Conservation (phyloP, 1,140 invertebrate genomes). For the Phymorhynchus buccinoides region DNA sequence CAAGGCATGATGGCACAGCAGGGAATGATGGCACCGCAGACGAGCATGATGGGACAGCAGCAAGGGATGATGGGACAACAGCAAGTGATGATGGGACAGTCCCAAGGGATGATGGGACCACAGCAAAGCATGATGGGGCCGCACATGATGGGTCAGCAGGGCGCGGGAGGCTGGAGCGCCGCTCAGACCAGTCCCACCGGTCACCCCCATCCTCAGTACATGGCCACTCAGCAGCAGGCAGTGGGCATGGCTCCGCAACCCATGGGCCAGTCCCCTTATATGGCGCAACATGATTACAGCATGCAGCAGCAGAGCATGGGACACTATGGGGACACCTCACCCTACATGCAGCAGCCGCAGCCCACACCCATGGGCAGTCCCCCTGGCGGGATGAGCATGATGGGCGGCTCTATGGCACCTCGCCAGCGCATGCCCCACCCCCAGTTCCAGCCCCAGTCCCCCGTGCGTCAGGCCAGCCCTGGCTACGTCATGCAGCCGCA, state of each 20-base stretch:
- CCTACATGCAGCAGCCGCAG: slow-evolving; percentile 51
- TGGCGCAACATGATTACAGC: slow-evolving; percentile 55
- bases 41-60: slow-evolving; percentile 32
- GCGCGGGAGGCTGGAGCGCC: slow-evolving; percentile 48
- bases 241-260: slow-evolving; percentile 42
- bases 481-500: slow-evolving; percentile 34
- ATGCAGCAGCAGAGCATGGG: slow-evolving; percentile 49
- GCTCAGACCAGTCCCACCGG: slow-evolving; percentile 54
- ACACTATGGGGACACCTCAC: slow-evolving; percentile 43
- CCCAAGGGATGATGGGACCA: slow-evolving; percentile 22
- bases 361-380: slow-evolving; percentile 48
- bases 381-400: slow-evolving; percentile 44
- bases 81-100: slow-evolving; percentile 29
- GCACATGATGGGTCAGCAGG: slow-evolving; percentile 32
- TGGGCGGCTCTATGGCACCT: slow-evolving; percentile 38
- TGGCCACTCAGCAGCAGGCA: slow-evolving; percentile 66
- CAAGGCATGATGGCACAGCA: slow-evolving; percentile 36
- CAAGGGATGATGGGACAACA: slow-evolving; percentile 28
- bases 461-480: slow-evolving; percentile 28
- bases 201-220: slow-evolving; percentile 45
- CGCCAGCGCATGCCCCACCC: slow-evolving; percentile 9
- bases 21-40: slow-evolving; percentile 33
- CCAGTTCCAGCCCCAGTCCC: slow-evolving; percentile 36
- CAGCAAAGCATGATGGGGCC: slow-evolving; percentile 38
- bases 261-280: slow-evolving; percentile 46